Evolutionary conservation across 2,888 invertebrate species (phyloP).

Genomic region (Nephrotoma flavescens): DNA sequence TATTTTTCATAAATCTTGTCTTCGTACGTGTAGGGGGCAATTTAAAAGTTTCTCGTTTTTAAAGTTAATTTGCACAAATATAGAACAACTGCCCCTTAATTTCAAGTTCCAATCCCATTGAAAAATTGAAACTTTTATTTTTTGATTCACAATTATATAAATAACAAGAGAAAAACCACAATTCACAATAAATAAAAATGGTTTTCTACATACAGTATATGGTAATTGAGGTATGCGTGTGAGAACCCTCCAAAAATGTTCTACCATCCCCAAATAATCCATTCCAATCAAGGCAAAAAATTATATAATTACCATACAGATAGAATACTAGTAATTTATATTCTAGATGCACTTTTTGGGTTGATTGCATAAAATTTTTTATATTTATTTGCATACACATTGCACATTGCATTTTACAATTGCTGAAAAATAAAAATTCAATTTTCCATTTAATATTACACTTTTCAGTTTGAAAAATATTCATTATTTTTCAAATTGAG

Average conservation of each 20-base stretch:
- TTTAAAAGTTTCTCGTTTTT: neutral
- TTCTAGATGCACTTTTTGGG: neutral
- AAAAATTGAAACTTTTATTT: neutral
- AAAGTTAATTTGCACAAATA: neutral
- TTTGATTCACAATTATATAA: neutral
- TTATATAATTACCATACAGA: neutral
- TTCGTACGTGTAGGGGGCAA: too few relatives aligned
- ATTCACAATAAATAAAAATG: neutral
- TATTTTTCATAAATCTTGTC: too few relatives aligned
- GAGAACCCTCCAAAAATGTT: neutral
- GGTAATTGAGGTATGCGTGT: neutral
- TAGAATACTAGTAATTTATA: neutral
- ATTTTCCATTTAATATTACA: neutral
- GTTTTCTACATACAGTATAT: neutral
- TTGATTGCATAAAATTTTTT: neutral
- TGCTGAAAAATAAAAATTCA: neutral
- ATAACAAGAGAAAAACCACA: neutral
- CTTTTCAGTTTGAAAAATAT: neutral
- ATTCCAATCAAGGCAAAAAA: neutral
- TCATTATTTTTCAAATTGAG: neutral
- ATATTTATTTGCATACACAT: neutral
- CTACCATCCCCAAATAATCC: neutral
- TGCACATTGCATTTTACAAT: neutral
- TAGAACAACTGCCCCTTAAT: neutral
- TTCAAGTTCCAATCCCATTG: neutral